These are phyloP conservation scores for Cremastinae sp. DNA, from an alignment of 2,888 invertebrate species.

Conservation along the genomic window DNA sequence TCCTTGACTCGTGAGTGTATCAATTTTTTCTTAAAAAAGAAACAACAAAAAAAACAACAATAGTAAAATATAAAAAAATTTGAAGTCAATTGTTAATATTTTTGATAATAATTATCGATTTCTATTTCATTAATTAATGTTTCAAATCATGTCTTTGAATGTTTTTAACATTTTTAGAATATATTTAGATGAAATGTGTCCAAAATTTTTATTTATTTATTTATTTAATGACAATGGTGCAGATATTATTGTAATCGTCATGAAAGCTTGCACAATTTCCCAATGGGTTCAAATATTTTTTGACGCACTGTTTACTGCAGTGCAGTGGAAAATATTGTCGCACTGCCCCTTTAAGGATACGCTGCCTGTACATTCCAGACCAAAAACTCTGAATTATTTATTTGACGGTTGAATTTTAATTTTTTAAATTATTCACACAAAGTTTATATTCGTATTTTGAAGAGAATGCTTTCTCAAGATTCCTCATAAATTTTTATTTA, in stretches of 20 bases:
- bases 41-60: no score
- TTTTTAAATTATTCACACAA: neutral
- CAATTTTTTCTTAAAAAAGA: neutral
- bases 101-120: no score
- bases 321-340: conserved; percentile 43
- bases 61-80: no score
- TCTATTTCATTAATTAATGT: no score
- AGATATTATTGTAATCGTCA: neutral
- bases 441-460: neutral
- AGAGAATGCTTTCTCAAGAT: neutral
- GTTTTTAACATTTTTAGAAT: no score
- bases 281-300: conserved; percentile 12
- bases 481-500: no score
- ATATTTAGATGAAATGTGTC: no score
- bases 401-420: neutral
- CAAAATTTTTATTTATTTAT: no score
- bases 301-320: conserved; percentile 35
- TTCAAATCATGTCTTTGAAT: no score
- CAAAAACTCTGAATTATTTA: neutral
- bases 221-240: neutral
- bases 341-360: conserved; percentile 18
- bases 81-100: no score
- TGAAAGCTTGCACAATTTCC: conserved; percentile 7
- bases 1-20: conserved; percentile 84
- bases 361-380: neutral